Conservation (phyloP, 2,797 vertebrate genomes). For the Mormyrus proboscirostris region DNA sequence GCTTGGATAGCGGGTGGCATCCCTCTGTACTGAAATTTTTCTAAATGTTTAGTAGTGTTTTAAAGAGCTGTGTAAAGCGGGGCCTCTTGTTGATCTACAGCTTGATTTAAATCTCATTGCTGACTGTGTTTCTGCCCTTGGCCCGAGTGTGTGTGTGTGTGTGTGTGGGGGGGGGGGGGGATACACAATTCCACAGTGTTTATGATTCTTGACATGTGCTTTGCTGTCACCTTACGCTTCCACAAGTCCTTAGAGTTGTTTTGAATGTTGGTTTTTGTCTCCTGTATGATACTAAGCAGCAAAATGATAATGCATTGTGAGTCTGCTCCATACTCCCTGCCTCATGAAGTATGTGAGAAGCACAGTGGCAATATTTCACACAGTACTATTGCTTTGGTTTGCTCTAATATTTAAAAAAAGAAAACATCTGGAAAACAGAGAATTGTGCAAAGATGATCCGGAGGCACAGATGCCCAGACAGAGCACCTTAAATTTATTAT, state of each 20-base stretch:
- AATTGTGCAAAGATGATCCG: constrained; percentile 1
- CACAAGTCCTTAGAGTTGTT: not conserved
- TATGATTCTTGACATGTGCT: not conserved
- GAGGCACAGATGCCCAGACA: constrained; percentile 27
- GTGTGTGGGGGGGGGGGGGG: not conserved
- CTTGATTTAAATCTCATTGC: not conserved
- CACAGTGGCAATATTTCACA: not conserved
- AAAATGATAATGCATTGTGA: not conserved
- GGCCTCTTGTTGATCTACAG: not conserved
- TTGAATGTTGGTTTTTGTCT: not conserved
- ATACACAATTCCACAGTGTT: not conserved
- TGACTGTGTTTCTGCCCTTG: not conserved
- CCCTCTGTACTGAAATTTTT: not conserved
- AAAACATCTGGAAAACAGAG: not conserved
- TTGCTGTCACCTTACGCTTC: not conserved
- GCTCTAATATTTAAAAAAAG: not conserved
- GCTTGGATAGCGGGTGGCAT: not conserved
- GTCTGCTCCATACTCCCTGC: not conserved
- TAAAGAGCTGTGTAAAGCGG: not conserved
- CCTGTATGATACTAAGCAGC: not conserved
- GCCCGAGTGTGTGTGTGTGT: not conserved
- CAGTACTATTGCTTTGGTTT: not conserved
- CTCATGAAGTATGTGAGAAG: not conserved
- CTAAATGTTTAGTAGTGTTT: not conserved
- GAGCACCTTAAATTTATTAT: constrained; percentile 28